phyloP scores from a whole-genome alignment of 2,113 vertebrate genomes.

The Campylorhamphus procurvoides region DNA sequence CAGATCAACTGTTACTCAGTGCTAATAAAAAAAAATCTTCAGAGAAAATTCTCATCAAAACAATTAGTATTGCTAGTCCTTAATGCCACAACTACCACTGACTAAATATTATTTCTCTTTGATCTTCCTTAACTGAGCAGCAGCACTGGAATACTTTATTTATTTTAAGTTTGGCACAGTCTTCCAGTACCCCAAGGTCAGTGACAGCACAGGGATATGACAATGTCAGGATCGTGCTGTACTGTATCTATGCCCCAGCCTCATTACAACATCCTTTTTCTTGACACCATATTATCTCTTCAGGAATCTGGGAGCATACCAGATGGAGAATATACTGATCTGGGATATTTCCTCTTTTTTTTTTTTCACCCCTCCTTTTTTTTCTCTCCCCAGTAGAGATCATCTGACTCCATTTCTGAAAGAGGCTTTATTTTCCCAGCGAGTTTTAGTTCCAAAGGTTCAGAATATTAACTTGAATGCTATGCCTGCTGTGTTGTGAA shows the following conservation, averaged over 20 bases:
- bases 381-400: background rate
- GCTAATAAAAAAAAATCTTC: slow-evolving; percentile 13
- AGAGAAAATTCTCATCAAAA: slow-evolving; percentile 12
- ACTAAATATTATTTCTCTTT: slow-evolving; percentile 14
- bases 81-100: background rate
- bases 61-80: slow-evolving; percentile 34
- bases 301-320: slow-evolving; percentile 36
- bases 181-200: slow-evolving; percentile 27
- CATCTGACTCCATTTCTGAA: slow-evolving; percentile 15
- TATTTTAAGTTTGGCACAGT: slow-evolving; percentile 20
- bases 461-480: slow-evolving; percentile 8
- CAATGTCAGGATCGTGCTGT: slow-evolving; percentile 8
- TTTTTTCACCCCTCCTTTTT: rapidly evolving
- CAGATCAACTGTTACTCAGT: slow-evolving; percentile 26
- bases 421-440: background rate
- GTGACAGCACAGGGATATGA: background rate
- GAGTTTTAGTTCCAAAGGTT: slow-evolving; percentile 1
- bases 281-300: slow-evolving; percentile 15
- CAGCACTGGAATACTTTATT: slow-evolving; percentile 4
- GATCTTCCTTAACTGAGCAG: slow-evolving; percentile 21
- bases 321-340: slow-evolving; percentile 28
- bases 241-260: background rate
- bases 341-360: background rate
- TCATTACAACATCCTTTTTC: slow-evolving; percentile 34
- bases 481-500: background rate